Evolutionary conservation across 2,113 vertebrate species (phyloP), one percentile per base, ranked within the genome.

Genomic region (Kryptolebias marmoratus): DNA sequence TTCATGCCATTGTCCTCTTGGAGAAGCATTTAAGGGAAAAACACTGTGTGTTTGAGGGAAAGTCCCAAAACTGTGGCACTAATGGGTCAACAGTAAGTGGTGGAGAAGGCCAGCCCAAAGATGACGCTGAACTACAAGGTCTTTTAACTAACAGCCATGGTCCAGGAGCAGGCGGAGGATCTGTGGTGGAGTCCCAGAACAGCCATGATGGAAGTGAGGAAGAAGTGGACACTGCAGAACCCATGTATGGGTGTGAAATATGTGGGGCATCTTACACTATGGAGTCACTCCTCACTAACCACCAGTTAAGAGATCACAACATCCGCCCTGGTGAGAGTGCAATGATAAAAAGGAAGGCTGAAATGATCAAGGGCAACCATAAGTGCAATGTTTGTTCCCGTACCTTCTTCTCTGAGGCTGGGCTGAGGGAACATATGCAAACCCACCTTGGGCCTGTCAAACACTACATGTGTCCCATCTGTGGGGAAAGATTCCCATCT

Each of bases 401-500:
- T 87, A 99, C 98, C 79, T 99, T 99, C 94, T 99, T 99, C 91
- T 99, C 98, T 1, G 98, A 99, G 89, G 93, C 95, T 1, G 98
- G 98, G 31, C 95, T 99, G 60, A 95, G 97, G 47, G 98, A 99
- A 67, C 98, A 99, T 78, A 96, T 97, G 94, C 98, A 99, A 91
- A 99, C 98, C 36, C 98, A 99, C 94, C 92, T 98, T 73, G 98
- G 98, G 76, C 98, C 98, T 9, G 98, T 98, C 82, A 99, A 99
- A 90, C 98, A 99, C 91, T 99, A 99, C 80, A 98, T 99, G 98
- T 99, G 98, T 88, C 98, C 98, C 12, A 99, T 99, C 88, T 99
- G 98, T 44, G 98, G 98, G 0, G 98, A 99, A 85, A 94, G 98
- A 42, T 99, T 99, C 89, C 98, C 98, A 0, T 99, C 98, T 56